Evolutionary conservation across 2,797 vertebrate genomes (phyloP).

Genomic region (Denticeps clupeoides): DNA sequence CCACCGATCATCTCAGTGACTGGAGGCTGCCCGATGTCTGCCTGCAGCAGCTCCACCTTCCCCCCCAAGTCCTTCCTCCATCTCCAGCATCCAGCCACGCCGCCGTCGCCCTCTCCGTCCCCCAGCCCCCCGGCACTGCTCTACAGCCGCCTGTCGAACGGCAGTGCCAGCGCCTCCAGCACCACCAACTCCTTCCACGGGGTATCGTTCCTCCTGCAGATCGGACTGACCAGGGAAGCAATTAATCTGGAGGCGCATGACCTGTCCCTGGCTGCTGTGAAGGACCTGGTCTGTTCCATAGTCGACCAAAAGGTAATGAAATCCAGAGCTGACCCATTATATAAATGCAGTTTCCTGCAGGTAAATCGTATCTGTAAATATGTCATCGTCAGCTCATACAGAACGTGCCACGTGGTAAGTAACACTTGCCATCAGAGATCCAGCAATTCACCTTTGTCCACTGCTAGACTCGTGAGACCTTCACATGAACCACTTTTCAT

Average conservation of each 20-base stretch:
- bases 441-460: too few species aligned
- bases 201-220: conserved; percentile 90
- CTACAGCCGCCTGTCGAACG: conserved; percentile 82
- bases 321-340: neutral
- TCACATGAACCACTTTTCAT: too few species aligned
- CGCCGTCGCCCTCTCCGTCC: conserved; percentile 62
- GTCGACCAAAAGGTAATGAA: conserved; percentile 91
- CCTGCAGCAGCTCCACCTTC: conserved; percentile 76
- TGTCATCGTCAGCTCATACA: too few species aligned
- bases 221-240: conserved; percentile 88
- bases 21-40: conserved; percentile 86
- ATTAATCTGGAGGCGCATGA: conserved; percentile 89
- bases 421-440: too few species aligned
- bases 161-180: conserved; percentile 80
- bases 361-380: too few species aligned
- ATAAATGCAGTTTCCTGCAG: too few species aligned
- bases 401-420: too few species aligned
- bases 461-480: too few species aligned
- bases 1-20: conserved; percentile 33
- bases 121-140: conserved; percentile 72
- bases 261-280: conserved; percentile 82
- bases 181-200: conserved; percentile 88
- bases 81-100: conserved; percentile 63
- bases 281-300: conserved; percentile 92
- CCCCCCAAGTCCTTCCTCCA: conserved; percentile 82